phyloP scores from a whole-genome alignment of 2,797 vertebrate species.

The Rousettus madagascariensis region DNA sequence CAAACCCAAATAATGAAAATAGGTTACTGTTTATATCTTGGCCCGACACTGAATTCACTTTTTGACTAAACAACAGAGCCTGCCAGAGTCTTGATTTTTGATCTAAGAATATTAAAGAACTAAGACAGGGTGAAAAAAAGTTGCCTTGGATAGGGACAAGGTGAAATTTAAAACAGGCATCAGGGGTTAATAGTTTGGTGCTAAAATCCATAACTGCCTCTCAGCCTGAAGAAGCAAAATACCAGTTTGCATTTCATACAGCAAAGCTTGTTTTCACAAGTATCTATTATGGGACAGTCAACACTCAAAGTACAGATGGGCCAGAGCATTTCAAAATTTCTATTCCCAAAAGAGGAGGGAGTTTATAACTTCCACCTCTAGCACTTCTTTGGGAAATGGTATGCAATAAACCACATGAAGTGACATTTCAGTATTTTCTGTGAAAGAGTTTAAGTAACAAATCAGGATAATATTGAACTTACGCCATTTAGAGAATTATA shows the following conservation, averaged over 20 bases:
- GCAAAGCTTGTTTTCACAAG: neutral
- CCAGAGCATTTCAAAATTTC: neutral
- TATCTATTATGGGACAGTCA: neutral
- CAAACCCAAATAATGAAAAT: constrained; percentile 25
- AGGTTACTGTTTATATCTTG: neutral
- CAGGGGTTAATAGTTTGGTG: neutral
- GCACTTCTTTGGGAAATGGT: constrained; percentile 4
- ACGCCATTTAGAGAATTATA: neutral
- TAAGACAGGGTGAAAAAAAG: neutral
- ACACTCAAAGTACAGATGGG: neutral
- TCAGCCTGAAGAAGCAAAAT: neutral
- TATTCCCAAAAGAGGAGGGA: neutral
- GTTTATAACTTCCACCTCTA: neutral
- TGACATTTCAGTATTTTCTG: neutral
- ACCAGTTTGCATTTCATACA: neutral
- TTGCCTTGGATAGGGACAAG: neutral
- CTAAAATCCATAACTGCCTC: neutral
- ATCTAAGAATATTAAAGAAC: constrained; percentile 31
- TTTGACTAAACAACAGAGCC: constrained; percentile 15
- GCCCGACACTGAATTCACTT: neutral
- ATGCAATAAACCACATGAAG: neutral
- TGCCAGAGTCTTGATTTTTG: neutral
- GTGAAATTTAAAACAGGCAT: neutral
- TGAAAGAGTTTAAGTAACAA: constrained; percentile 11
- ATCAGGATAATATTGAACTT: constrained; percentile 29